phyloP scores from a whole-genome alignment of 2,888 invertebrate genomes.

The Drosophila mayaguana region DNA sequence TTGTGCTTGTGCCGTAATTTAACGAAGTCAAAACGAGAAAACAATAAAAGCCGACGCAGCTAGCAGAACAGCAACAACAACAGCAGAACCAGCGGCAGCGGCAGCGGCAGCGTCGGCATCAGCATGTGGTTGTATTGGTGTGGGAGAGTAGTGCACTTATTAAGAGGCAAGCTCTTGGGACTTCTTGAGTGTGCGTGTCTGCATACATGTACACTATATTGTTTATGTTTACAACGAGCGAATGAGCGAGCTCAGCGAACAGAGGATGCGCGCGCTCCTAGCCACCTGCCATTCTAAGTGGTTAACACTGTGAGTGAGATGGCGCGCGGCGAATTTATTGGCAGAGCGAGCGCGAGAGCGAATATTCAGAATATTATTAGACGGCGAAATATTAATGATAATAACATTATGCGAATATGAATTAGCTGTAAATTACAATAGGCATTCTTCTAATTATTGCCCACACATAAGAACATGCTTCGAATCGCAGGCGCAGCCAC shows the following conservation, averaged over 20 bases:
- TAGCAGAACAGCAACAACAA: constrained; percentile 35
- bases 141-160: constrained; percentile 53
- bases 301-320: constrained; percentile 59
- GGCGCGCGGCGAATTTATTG: constrained; percentile 23
- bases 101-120: constrained; percentile 6
- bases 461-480: constrained; percentile 12
- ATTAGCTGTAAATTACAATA: constrained; percentile 31
- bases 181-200: constrained; percentile 21
- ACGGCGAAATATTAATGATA: constrained; percentile 29
- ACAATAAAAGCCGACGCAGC: constrained; percentile 74
- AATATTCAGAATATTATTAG: background rate
- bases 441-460: constrained; percentile 28
- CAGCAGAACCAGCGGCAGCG: constrained; percentile 1
- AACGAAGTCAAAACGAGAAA: constrained; percentile 83
- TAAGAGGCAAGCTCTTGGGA: constrained; percentile 41
- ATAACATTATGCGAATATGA: constrained; percentile 31
- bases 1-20: constrained; percentile 84
- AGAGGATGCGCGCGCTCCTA: constrained; percentile 74
- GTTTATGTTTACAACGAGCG: constrained; percentile 55
- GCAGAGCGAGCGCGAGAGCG: constrained; percentile 28
- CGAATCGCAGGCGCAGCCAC: constrained; percentile 61
- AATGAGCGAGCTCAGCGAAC: constrained; percentile 58
- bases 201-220: constrained; percentile 50
- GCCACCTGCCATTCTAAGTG: constrained; percentile 62
- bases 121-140: constrained; percentile 33